These are phyloP conservation scores for Trichogramma evanescens DNA, from an alignment of 2,888 invertebrate genomes.

Conservation along the genomic window DNA sequence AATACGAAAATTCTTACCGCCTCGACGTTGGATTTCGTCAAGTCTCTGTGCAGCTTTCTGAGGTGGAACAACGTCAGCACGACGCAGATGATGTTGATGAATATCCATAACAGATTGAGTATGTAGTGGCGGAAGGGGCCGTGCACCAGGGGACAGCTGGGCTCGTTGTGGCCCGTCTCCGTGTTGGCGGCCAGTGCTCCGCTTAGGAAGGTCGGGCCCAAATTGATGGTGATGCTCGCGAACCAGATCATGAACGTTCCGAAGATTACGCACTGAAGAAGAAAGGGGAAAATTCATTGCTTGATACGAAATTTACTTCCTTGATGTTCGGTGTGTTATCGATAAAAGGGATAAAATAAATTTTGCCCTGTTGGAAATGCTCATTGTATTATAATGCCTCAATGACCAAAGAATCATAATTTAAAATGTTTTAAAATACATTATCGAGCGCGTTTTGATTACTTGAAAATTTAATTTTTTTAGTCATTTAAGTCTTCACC, in stretches of 20 bases:
- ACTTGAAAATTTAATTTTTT: no score
- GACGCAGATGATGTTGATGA: constrained; percentile 77
- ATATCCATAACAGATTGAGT: constrained; percentile 83
- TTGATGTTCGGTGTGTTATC: no score
- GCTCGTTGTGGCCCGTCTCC: constrained; percentile 68
- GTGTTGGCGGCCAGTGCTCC: constrained; percentile 77
- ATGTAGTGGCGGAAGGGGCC: constrained; percentile 86
- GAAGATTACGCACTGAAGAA: constrained; percentile 73
- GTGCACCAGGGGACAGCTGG: constrained; percentile 78
- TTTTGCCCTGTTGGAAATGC: no score
- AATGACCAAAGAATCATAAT: no score
- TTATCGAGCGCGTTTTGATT: no score
- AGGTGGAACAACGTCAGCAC: constrained; percentile 77
- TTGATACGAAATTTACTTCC: no score
- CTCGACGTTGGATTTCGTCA: constrained; percentile 77
- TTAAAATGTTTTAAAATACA: no score
- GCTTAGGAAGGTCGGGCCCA: constrained; percentile 79
- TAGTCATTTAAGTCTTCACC: no score
- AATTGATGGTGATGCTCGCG: constrained; percentile 81
- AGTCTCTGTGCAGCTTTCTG: constrained; percentile 71
- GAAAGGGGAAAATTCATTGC: no score
- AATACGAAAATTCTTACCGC: constrained; percentile 49
- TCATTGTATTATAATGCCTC: no score
- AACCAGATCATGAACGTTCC: constrained; percentile 93
- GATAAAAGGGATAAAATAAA: no score